Evolutionary conservation across 2,888 invertebrate species (phyloP), one percentile per base, ranked within the genome.

Genomic region (Sminthurinus aureus): DNA sequence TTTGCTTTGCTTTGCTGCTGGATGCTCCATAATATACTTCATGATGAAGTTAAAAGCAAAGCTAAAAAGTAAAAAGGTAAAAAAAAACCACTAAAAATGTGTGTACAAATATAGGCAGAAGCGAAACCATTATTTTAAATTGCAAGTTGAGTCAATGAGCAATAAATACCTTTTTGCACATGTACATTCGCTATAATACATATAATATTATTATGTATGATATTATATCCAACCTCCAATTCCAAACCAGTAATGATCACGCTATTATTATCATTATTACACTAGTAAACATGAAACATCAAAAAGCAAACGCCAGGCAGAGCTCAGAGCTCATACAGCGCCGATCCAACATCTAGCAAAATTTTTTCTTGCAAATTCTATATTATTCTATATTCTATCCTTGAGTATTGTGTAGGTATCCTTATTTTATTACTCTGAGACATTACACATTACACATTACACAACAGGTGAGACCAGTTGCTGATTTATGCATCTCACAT

Each of bases 71-170:
- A 78, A 64, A 24, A 24, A 13, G 38, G 38, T 38, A 38, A 38
- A 38, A 38, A 38, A 38, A 38, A n/a, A n/a, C n/a, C n/a, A 38
- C 38, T 38, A 38, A 1, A 38, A 38, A 38, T 38, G 38, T 38
- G 38, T 38, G 38, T 38, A 38, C 38, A 38, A 4, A 38, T 38
- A 38, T 38, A 69, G 51, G 51, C 22, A 24, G 24, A 24, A 24
- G 71, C 20, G 71, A 71, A 24, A 71, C 22, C 69, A 79, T 79
- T 79, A 79, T 52, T 66, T 71, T 66, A 79, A 79, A 79, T 79
- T 79, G 79, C 79, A 50, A 51, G 22, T 38, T 20, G 79, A 79
- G 51, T 67, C 79, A 79, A 71, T 79, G 50, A 71, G 79, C 77
- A 77, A 77, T 77, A 77, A 77, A 58, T 58, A 58, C 58, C 9